Evolutionary conservation across 2,888 invertebrate species (phyloP), one percentile per base, ranked within the genome.

Genomic region (Pristionchus maxplancki): DNA sequence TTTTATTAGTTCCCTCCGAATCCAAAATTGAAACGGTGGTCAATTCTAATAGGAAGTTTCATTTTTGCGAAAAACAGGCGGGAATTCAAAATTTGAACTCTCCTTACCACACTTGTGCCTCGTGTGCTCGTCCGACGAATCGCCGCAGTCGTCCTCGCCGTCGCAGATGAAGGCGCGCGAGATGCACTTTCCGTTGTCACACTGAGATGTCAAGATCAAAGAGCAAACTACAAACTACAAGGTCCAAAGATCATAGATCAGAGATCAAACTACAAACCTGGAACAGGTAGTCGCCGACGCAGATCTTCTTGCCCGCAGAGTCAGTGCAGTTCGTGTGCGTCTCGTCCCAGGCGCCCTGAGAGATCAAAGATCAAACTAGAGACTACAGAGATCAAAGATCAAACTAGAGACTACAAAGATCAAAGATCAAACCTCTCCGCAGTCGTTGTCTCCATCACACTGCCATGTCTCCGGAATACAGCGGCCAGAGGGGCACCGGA

Each of bases 361-460:
- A 67, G 34, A 58, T 58, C 34, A 71, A 37, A 50, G 20, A 20
- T 53, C 34, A 71, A 37, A 28, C 8, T 24, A 31, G 31, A 67
- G 31, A 31, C 28, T n/a, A 71, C 71, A 71, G n/a, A 37, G 13
- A 13, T 78, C 24, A 78, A 24, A 37, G 48, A 40, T 1, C 40
- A 71, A 37, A 31, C 62, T 24, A 17, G 24, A 67, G 15, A 71
- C 11, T 4, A 13, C 28, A 64, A 8, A 71, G 67, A 71, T 34
- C n/a, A 58, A 58, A 67, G 28, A 31, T 34, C 71, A 67, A n/a
- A 97, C 98, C 94, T 98, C 98, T 0, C 97, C 97, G 95, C 99
- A 99, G 95, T 99, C 98, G 94, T 98, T 97, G 95, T 98, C 98
- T 94, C 98, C 97, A 92, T 99, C 98, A 95, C 99, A 99, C 83